Conservation (phyloP, 35 echinoderm and acorn worm genomes). For the Apostichopus parvimensis region DNA sequence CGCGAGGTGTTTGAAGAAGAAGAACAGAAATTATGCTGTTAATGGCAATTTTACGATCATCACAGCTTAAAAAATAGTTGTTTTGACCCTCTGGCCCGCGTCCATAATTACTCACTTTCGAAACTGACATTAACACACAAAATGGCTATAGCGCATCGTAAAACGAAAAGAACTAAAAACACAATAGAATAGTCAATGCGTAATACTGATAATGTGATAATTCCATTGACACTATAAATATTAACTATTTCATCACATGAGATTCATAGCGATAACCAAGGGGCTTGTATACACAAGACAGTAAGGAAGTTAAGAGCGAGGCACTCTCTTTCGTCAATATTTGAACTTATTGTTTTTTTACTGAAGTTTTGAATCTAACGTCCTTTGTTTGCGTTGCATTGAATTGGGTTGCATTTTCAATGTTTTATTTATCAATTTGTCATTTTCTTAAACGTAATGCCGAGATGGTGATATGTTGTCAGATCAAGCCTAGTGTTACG, state of each 20-base stretch:
- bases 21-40: constrained; percentile 11
- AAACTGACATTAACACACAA: constrained; percentile 9
- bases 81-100: constrained; percentile 27
- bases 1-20: constrained; percentile 28
- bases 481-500: no score
- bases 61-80: not conserved
- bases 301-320: no score
- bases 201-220: not conserved
- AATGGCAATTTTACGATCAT: constrained; percentile 34
- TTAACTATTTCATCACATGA: not conserved
- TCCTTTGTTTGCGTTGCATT: no score
- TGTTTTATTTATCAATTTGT: no score
- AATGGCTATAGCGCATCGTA: not conserved
- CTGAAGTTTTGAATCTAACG: no score
- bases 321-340: no score
- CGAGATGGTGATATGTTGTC: no score
- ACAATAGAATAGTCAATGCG: not conserved
- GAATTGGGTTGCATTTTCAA: no score
- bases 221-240: not conserved
- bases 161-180: not conserved
- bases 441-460: no score
- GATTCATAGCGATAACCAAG: no score
- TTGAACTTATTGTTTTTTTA: no score
- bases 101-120: constrained; percentile 18
- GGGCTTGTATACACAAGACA: no score